These are phyloP conservation scores for Geothlypis trichas DNA, from an alignment of 2,113 vertebrate genomes.

Conservation along the genomic window DNA sequence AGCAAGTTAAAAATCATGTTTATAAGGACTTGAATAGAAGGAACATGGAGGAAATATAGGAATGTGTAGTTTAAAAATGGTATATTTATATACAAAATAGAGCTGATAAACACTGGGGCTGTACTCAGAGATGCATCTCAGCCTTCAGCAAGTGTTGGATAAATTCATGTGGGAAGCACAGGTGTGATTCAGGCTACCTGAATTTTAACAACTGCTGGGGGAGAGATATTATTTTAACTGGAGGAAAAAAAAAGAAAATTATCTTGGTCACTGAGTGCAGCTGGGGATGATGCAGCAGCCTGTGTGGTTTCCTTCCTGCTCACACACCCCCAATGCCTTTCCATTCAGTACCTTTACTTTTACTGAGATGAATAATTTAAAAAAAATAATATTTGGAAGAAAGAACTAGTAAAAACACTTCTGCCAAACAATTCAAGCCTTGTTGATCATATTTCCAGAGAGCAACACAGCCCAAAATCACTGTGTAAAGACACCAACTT, in stretches of 20 bases:
- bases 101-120: background rate
- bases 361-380: no score
- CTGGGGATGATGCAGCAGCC: no score
- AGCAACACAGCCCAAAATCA: no score
- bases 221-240: background rate
- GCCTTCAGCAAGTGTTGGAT: background rate
- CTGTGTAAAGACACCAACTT: no score
- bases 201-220: background rate
- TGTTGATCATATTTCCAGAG: no score
- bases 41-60: background rate
- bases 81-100: background rate
- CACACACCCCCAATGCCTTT: no score
- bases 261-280: no score
- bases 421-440: no score
- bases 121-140: background rate
- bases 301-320: no score
- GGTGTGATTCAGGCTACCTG: background rate
- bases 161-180: background rate
- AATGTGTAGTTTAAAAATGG: background rate
- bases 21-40: background rate
- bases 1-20: background rate
- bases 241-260: background rate
- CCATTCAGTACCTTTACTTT: no score
- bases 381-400: no score
- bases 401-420: no score